Evolutionary conservation across 2,113 vertebrate species (phyloP).

Genomic region (Proteles cristata): DNA sequence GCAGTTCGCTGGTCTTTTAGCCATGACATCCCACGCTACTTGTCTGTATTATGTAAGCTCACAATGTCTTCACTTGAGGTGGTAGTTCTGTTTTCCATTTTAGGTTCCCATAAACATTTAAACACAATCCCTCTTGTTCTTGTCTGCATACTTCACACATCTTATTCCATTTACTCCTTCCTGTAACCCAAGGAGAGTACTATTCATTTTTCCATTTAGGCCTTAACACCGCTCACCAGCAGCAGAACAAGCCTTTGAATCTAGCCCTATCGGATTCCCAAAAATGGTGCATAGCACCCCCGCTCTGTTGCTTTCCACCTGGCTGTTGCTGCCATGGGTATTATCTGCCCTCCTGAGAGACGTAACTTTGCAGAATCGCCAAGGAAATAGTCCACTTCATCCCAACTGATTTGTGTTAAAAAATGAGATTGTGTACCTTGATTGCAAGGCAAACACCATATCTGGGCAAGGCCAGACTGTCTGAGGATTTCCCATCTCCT

Average conservation of each 20-base stretch:
- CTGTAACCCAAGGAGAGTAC: background rate
- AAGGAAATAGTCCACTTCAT: background rate
- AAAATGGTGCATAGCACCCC: rapidly evolving
- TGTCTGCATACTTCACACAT: background rate
- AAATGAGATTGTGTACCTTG: background rate
- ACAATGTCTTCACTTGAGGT: rapidly evolving
- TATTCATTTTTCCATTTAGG: background rate
- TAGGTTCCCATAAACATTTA: background rate
- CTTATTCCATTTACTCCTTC: background rate
- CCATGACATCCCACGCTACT: background rate
- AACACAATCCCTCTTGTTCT: background rate
- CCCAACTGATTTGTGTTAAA: background rate
- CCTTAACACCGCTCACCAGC: background rate
- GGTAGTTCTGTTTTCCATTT: background rate
- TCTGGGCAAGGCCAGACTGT: background rate
- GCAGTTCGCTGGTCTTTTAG: background rate
- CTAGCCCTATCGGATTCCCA: background rate
- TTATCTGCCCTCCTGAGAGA: background rate
- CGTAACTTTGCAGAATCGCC: background rate
- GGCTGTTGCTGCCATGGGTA: rapidly evolving
- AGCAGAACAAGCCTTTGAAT: background rate
- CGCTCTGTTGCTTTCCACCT: rapidly evolving
- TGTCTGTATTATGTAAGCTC: background rate
- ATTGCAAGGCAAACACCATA: background rate
- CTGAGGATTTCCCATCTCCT: background rate